Evolutionary conservation across 2,888 invertebrate genomes (phyloP).

Genomic region (Belgica antarctica): DNA sequence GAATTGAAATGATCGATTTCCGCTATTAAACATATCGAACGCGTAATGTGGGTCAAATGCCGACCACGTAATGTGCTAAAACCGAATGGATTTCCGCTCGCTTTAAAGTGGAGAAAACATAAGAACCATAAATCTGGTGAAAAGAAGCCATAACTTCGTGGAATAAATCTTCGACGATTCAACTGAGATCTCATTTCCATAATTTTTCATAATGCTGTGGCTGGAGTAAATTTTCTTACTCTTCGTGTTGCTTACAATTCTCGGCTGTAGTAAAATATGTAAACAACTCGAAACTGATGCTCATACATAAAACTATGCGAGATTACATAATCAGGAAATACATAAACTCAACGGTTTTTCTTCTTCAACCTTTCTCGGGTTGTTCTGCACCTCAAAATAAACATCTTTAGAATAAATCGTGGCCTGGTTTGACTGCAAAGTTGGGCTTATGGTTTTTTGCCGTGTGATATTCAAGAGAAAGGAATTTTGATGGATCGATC

Average conservation of each 20-base stretch:
- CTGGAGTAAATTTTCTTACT: conserved; percentile 11
- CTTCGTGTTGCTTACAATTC: conserved; percentile 12
- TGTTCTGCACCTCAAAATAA: conserved; percentile 25
- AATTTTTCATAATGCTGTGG: conserved; percentile 29
- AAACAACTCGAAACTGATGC: conserved; percentile 25
- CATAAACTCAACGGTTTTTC: conserved; percentile 35
- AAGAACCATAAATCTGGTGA: not conserved
- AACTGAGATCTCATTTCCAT: conserved; percentile 37
- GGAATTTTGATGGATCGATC: too few relatives aligned
- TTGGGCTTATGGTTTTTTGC: conserved; percentile 15
- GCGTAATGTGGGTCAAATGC: not conserved
- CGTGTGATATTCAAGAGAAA: not conserved
- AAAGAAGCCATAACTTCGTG: conserved; percentile 18
- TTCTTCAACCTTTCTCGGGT: conserved; percentile 2
- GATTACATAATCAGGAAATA: conserved; percentile 43
- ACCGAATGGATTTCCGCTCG: too few relatives aligned
- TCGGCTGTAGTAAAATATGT: conserved; percentile 12
- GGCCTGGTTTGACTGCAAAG: not conserved
- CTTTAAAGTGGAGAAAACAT: not conserved
- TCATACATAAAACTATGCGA: conserved; percentile 29
- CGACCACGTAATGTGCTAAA: conserved; percentile 4
- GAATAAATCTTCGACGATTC: conserved; percentile 24
- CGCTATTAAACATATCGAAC: conserved; percentile 27
- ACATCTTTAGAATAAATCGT: not conserved
- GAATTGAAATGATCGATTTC: conserved; percentile 11